These are phyloP conservation scores for Gandaritis pyraliata DNA, from an alignment of 2,888 invertebrate genomes.

Conservation along the genomic window DNA sequence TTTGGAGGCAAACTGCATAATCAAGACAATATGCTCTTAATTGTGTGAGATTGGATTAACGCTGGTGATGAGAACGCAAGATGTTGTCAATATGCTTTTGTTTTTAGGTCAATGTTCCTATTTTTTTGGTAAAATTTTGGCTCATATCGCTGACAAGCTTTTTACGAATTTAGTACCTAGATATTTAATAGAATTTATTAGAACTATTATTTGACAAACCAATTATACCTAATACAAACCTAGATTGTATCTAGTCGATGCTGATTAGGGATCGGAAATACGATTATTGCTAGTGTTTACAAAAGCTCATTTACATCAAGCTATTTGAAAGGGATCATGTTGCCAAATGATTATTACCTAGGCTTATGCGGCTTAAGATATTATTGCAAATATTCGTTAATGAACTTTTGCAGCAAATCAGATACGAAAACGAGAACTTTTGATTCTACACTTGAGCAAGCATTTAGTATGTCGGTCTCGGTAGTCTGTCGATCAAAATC, in stretches of 20 bases:
- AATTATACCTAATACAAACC: neutral
- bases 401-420: neutral
- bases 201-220: too few relatives aligned
- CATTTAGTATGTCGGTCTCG: too few relatives aligned
- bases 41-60: conserved; percentile 3
- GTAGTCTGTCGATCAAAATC: conserved; percentile 6
- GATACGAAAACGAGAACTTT: neutral
- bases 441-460: neutral
- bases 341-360: conserved; percentile 5
- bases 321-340: neutral
- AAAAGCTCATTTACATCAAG: conserved; percentile 3
- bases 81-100: neutral
- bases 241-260: neutral
- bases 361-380: neutral
- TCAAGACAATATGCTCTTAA: conserved; percentile 15
- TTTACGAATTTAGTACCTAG: too few relatives aligned
- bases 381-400: neutral
- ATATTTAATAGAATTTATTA: too few relatives aligned
- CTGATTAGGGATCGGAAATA: conserved; percentile 4
- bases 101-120: too few relatives aligned
- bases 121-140: too few relatives aligned
- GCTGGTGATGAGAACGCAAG: neutral
- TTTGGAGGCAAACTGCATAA: conserved; percentile 21
- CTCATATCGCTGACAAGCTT: too few relatives aligned
- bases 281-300: conserved; percentile 1